Percentiles rank a stretch among this genome's conserved stretches.
These are phyloP conservation scores for Vidua chalybeata DNA, from an alignment of 2,113 vertebrate species.

Conservation along the genomic window DNA sequence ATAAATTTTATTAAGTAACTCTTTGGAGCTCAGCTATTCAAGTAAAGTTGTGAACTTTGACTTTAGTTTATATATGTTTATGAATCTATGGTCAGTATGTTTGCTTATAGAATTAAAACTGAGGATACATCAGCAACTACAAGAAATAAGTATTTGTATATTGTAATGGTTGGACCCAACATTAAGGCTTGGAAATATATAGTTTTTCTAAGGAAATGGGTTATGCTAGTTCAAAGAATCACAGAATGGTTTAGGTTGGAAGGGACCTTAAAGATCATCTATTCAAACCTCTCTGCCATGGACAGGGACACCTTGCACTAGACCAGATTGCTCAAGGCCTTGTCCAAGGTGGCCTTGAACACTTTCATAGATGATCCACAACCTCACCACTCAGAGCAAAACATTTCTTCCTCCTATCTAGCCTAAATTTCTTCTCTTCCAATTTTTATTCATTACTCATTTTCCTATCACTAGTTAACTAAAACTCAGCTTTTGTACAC, in stretches of 20 bases:
- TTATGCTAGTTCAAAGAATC: background rate
- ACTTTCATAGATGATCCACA: background rate
- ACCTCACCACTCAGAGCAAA: background rate
- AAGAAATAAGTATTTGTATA: background rate
- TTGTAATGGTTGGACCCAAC: background rate
- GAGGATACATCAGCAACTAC: background rate
- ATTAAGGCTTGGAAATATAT: background rate
- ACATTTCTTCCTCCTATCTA: background rate
- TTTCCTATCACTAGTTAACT: background rate
- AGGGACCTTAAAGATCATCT: background rate
- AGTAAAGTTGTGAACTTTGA: background rate
- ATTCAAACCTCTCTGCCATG: background rate
- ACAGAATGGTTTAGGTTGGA: background rate
- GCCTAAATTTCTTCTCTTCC: background rate
- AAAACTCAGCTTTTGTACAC: background rate
- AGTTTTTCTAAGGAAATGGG: background rate
- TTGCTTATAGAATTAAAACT: background rate
- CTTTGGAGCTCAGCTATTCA: background rate
- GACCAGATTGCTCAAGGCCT: background rate
- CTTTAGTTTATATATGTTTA: background rate
- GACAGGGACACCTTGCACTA: background rate
- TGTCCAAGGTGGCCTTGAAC: background rate
- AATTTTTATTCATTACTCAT: background rate
- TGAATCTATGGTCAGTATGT: background rate
- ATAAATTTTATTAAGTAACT: background rate